Evolutionary conservation across 2,113 vertebrate genomes (phyloP), one percentile per base, ranked within the genome.

Genomic region (Pleuronectes platessa): DNA sequence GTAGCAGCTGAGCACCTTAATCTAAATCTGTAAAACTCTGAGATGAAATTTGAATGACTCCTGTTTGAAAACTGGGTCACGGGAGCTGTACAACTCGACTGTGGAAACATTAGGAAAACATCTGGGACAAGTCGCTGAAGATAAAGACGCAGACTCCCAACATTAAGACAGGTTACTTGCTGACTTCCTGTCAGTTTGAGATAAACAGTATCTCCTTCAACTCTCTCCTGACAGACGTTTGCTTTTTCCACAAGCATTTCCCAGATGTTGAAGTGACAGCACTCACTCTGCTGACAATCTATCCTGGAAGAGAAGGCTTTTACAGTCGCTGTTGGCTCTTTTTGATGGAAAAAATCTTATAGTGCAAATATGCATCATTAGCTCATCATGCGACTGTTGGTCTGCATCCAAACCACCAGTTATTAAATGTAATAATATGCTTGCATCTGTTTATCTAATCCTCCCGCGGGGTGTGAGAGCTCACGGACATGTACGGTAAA

Each of bases 41-140:
- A 31, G 31, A 31, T 31, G 31, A 31, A 1, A 76, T 27, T 78
- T 78, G 18, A 78, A 85, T 68, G 61, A 75, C 68, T 61, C 0
- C 21, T 9, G 4, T 59, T 40, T 45, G 2, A 68, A 72, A 88
- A 83, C 27, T 79, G 66, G 82, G 79, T 76, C 82, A 66, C 24
- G 2, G 40, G 65, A 20, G 24, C 58, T 55, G 54, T 45, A 12
- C 27, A 56, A 70, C 55, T 61, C 2, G 0, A 14, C 51, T 27
- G 21, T 54, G 24, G 23, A 55, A 3, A 15, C 27, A 65, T 21
- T 55, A 2, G 3, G 54, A 63, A 61, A 45, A 26, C 71, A 61
- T 62, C 18, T 15, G 31, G 64, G n/a, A 59, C 20, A 55, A 47
- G 56, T 66, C 2, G 2, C 2, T 11, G 31, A n/a, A 31, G 35